These are phyloP conservation scores for Netelia inedita DNA, from an alignment of 2,888 invertebrate genomes.

Conservation along the genomic window DNA sequence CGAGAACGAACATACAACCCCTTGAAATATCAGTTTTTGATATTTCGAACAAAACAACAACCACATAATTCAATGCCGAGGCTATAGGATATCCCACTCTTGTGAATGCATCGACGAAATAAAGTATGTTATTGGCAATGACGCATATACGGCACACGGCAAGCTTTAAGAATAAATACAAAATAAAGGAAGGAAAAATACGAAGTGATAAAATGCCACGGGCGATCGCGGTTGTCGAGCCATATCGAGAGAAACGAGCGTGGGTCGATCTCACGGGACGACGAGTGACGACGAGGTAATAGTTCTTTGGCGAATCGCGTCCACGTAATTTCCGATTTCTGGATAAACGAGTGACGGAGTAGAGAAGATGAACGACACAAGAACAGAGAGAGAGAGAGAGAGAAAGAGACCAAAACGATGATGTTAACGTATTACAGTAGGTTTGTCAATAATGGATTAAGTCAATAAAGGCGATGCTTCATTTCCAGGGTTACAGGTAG, in stretches of 20 bases:
- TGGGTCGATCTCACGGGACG: conserved; percentile 50
- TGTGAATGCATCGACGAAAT: conserved; percentile 59
- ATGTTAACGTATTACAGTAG: conserved; percentile 22
- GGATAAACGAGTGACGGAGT: conserved; percentile 47
- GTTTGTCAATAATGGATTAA: conserved; percentile 24
- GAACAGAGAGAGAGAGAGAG: conserved; percentile 10
- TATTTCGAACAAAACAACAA: no score
- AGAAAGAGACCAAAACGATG: conserved; percentile 25
- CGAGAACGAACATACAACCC: no score
- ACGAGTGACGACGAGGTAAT: conserved; percentile 17
- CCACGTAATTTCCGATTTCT: conserved; percentile 53
- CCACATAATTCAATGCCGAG: no score
- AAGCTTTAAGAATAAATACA: conserved; percentile 48
- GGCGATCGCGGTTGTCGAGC: conserved; percentile 57
- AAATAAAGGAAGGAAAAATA: conserved; percentile 21
- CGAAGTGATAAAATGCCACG: conserved; percentile 49
- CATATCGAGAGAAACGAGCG: conserved; percentile 62
- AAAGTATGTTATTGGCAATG: conserved; percentile 34
- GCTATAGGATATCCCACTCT: conserved; percentile 28
- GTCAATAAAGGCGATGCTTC: conserved; percentile 45
- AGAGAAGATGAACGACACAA: background rate
- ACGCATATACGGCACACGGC: conserved; percentile 45
- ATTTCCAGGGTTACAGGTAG: conserved; percentile 27
- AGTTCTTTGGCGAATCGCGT: conserved; percentile 26
- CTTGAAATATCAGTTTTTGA: no score